phyloP scores from a whole-genome alignment of 2,888 invertebrate species.

The Hoplodrina ambigua region DNA sequence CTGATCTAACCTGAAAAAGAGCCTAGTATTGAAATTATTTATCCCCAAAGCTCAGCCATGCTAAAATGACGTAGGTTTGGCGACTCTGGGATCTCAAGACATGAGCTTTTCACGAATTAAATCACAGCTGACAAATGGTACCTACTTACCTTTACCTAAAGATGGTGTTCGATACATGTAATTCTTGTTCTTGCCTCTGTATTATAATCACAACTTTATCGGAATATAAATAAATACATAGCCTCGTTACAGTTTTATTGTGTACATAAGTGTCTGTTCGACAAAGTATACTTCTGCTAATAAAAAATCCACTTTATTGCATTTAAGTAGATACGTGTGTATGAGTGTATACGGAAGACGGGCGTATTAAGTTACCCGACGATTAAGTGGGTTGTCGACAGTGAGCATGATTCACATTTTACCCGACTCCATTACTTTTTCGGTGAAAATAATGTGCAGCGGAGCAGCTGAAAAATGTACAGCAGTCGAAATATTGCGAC shows the following conservation, averaged over 20 bases:
- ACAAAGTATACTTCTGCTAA: constrained; percentile 62
- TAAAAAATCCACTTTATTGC: constrained; percentile 68
- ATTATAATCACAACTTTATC: constrained; percentile 45
- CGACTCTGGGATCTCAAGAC: no score
- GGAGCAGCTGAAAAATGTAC: constrained; percentile 61
- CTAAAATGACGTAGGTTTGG: no score
- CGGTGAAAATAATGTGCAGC: constrained; percentile 65
- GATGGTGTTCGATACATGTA: no score
- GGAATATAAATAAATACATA: constrained; percentile 58
- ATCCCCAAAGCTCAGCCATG: no score
- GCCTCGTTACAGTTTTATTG: constrained; percentile 67
- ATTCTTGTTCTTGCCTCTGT: constrained; percentile 28
- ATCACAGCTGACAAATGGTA: no score
- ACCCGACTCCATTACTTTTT: constrained; percentile 68
- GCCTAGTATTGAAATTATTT: no score
- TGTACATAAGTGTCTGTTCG: constrained; percentile 60
- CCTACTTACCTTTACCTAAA: no score
- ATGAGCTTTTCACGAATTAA: no score
- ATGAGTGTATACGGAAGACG: constrained; percentile 71
- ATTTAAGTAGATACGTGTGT: constrained; percentile 51
- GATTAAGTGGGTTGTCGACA: constrained; percentile 78
- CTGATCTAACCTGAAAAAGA: no score
- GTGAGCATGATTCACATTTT: constrained; percentile 77
- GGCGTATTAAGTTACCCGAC: constrained; percentile 75
- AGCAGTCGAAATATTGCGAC: constrained; percentile 61